Conservation (phyloP, 2,888 invertebrate genomes). For the Mythimna lalbum region DNA sequence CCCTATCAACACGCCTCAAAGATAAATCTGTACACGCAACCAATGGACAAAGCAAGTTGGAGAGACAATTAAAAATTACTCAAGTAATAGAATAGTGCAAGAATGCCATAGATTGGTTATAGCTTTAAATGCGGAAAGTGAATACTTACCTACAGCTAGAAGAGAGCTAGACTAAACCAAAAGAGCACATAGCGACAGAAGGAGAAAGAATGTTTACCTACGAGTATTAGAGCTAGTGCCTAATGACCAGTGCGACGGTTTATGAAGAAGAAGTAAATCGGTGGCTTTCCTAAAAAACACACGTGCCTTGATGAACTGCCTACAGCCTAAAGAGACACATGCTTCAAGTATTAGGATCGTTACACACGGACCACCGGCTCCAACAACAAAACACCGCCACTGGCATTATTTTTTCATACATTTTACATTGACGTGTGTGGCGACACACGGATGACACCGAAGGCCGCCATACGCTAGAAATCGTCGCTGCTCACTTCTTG, state of each 20-base stretch:
- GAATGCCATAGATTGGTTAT: slow-evolving; percentile 6
- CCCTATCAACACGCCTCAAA: background rate
- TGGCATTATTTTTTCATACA: no score
- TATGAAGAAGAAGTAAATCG: slow-evolving; percentile 25
- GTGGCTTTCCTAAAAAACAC: slow-evolving; percentile 35
- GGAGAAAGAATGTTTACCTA: slow-evolving; percentile 23
- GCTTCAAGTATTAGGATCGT: slow-evolving; percentile 19
- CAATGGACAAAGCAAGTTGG: background rate
- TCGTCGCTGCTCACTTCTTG: no score
- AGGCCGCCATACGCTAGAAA: no score
- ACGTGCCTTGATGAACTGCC: slow-evolving; percentile 38
- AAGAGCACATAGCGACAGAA: slow-evolving; percentile 17
- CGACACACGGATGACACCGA: no score
- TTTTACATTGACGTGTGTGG: no score
- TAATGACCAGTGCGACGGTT: slow-evolving; percentile 49
- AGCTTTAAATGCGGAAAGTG: slow-evolving; percentile 18
- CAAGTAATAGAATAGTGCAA: background rate
- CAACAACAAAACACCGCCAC: no score
- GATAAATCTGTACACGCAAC: background rate
- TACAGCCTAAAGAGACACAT: slow-evolving; percentile 44
- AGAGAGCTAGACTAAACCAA: slow-evolving; percentile 2
- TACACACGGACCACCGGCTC: no score
- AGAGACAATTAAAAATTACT: background rate
- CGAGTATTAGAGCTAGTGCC: slow-evolving; percentile 37
- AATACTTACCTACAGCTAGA: slow-evolving; percentile 34